These are phyloP conservation scores for Ctenopoma kingsleyae DNA, from an alignment of 2,797 vertebrate genomes.

Conservation along the genomic window DNA sequence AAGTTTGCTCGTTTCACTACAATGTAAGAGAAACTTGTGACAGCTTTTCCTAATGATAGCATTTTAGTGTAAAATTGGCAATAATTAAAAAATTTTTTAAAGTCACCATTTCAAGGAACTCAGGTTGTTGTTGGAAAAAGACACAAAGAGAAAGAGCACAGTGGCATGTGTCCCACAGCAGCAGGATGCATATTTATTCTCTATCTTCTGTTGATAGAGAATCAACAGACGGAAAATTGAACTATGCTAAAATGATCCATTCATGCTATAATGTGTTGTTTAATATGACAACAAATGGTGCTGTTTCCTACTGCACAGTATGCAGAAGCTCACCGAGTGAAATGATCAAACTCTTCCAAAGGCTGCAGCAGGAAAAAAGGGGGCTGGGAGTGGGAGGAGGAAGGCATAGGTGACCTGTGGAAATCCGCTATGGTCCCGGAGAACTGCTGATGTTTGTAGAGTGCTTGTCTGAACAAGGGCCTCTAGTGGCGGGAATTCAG, in stretches of 20 bases:
- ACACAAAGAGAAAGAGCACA: too few species aligned
- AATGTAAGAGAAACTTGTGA: neutral
- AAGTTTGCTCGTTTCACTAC: neutral
- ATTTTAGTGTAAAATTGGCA: neutral
- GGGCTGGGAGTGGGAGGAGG: constrained; percentile 5
- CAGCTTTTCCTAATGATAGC: too few species aligned
- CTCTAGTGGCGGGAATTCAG: constrained; percentile 70
- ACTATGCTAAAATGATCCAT: too few species aligned
- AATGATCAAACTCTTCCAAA: constrained; percentile 44
- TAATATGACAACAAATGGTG: too few species aligned
- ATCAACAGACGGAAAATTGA: too few species aligned
- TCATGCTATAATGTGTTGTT: too few species aligned
- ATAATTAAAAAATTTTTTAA: too few species aligned
- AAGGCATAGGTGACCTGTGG: constrained; percentile 50
- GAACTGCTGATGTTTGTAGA: constrained; percentile 60
- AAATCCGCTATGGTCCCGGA: constrained; percentile 63
- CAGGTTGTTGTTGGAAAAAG: too few species aligned
- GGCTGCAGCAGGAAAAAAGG: constrained; percentile 22
- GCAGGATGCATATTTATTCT: too few species aligned
- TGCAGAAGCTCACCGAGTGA: constrained; percentile 11
- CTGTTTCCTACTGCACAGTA: neutral
- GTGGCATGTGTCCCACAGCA: too few species aligned
- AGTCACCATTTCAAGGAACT: too few species aligned
- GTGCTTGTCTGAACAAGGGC: constrained; percentile 50
- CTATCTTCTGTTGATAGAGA: too few species aligned